Conservation (phyloP, 92 coral and sea anemone genomes). For the Diadumene lineata region DNA sequence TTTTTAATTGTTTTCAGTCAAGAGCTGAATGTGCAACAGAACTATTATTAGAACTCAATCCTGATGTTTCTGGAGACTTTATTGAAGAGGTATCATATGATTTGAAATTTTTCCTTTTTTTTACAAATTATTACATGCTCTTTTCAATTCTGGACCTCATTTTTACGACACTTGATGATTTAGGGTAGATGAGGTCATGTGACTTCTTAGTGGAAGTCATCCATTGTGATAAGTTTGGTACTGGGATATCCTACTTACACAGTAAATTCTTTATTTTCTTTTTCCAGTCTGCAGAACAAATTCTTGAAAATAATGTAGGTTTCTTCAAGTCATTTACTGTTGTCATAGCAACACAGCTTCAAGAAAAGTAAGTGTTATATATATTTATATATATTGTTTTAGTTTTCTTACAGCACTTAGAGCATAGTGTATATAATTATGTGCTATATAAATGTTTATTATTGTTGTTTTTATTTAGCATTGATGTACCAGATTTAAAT, state of each 20-base stretch:
- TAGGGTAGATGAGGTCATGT: no score
- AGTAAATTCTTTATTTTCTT: no score
- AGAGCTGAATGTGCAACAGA: slow-evolving; percentile 97
- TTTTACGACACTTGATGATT: no score
- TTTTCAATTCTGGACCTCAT: no score
- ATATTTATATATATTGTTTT: not conserved
- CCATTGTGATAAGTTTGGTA: no score
- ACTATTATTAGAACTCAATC: slow-evolving; percentile 83
- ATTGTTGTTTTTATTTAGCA: no score
- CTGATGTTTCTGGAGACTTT: slow-evolving; percentile 95
- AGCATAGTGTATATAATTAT: no score
- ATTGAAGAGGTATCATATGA: slow-evolving; percentile 76
- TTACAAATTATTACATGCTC: not conserved
- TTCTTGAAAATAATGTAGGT: slow-evolving; percentile 74
- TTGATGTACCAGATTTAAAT: no score
- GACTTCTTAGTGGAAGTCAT: no score
- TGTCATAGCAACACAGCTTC: slow-evolving; percentile 87
- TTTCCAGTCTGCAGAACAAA: slow-evolving; percentile 65
- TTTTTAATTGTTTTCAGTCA: slow-evolving; percentile 30
- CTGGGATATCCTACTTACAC: no score
- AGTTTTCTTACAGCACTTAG: not conserved
- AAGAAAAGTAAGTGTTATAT: slow-evolving; percentile 72
- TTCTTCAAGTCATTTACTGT: slow-evolving; percentile 86
- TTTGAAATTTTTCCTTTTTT: not conserved
- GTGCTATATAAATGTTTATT: no score